A percentile compares a stretch with the other conserved stretches of the same genome.
These are phyloP conservation scores for Nephrotoma appendiculata DNA, from an alignment of 2,888 invertebrate genomes.

Conservation along the genomic window DNA sequence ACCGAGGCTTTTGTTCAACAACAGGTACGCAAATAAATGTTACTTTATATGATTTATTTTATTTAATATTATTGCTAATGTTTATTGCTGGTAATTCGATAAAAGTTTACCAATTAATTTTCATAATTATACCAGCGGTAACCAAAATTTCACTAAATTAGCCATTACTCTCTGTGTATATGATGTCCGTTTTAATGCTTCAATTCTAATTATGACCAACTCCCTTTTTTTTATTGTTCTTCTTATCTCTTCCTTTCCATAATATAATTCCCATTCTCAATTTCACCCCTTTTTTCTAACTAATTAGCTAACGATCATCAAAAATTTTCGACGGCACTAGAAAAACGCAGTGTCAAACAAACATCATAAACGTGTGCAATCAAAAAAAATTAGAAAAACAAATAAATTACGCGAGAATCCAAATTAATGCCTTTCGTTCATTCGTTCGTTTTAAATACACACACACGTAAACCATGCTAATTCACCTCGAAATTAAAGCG, in stretches of 20 bases:
- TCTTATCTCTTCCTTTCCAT: not conserved
- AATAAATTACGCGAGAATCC: not conserved
- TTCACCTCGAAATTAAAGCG: not conserved
- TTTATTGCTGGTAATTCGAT: not conserved
- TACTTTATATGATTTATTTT: not conserved
- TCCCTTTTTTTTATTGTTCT: not conserved
- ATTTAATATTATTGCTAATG: too few species aligned
- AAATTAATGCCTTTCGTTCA: too few species aligned
- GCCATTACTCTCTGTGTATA: not conserved
- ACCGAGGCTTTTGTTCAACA: not conserved
- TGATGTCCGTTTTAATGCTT: too few species aligned
- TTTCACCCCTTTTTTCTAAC: not conserved
- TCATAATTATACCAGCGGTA: not conserved
- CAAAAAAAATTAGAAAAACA: not conserved
- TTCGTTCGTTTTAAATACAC: not conserved
- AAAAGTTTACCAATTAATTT: not conserved
- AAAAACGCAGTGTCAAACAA: not conserved
- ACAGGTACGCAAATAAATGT: not conserved
- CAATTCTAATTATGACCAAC: not conserved
- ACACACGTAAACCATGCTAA: not conserved
- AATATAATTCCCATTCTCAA: not conserved
- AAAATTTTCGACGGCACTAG: not conserved
- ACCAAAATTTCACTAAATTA: not conserved
- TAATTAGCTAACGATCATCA: not conserved
- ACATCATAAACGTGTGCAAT: not conserved